phyloP scores from a whole-genome alignment of 2,113 vertebrate genomes.

The Falcunculus frontatus region DNA sequence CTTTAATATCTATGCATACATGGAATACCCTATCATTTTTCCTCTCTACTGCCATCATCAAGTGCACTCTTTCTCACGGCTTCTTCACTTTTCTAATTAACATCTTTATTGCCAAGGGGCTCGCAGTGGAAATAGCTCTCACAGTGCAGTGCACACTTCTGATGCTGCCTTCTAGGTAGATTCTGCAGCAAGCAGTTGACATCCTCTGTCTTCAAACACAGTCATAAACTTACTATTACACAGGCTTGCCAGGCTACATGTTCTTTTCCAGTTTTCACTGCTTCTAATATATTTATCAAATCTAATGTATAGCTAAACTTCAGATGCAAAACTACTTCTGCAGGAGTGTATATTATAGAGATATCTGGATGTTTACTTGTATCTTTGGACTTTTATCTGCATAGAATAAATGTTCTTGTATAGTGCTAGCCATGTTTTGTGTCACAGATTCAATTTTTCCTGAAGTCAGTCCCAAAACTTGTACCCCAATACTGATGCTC shows the following conservation, averaged over 20 bases:
- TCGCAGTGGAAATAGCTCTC: not conserved
- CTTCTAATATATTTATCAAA: not conserved
- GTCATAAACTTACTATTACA: not conserved
- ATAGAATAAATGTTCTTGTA: not conserved
- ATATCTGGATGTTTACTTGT: not conserved
- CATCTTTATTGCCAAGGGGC: not conserved
- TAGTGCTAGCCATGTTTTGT: not conserved
- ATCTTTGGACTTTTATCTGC: not conserved
- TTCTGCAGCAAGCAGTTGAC: not conserved
- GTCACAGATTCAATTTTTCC: not conserved
- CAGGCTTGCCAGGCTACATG: not conserved
- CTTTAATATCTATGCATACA: not conserved
- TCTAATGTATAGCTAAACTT: not conserved
- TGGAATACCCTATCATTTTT: not conserved
- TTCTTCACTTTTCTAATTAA: slow-evolving; percentile 1
- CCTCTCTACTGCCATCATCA: not conserved
- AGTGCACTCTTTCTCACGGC: not conserved
- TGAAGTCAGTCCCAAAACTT: not conserved
- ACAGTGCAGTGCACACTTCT: not conserved
- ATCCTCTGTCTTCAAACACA: not conserved
- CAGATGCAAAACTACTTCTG: not conserved
- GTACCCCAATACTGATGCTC: not conserved
- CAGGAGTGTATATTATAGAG: not conserved
- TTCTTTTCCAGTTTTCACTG: not conserved
- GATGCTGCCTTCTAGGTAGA: not conserved